phyloP scores from a whole-genome alignment of 2,888 invertebrate species.

The Margaritifera margaritifera region DNA sequence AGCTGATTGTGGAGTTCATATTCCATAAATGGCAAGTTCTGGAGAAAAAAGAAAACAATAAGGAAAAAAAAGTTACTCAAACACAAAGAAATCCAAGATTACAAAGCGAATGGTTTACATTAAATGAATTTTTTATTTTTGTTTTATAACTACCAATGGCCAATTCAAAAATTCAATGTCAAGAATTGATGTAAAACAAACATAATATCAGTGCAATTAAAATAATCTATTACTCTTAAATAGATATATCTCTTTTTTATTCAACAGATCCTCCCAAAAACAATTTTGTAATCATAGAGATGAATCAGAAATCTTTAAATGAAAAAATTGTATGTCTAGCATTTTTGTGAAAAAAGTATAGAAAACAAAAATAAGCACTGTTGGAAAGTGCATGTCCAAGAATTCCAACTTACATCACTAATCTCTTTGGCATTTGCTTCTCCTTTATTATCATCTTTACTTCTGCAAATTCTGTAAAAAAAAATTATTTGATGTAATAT shows the following conservation, averaged over 20 bases:
- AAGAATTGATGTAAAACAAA: too few relatives aligned
- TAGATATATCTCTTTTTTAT: too few relatives aligned
- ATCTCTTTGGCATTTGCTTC: slow-evolving; percentile 88
- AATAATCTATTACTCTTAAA: background rate
- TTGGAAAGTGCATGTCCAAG: background rate
- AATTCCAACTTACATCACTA: slow-evolving; percentile 76
- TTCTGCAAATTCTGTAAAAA: slow-evolving; percentile 76
- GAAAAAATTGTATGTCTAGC: too few relatives aligned
- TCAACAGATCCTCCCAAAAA: too few relatives aligned
- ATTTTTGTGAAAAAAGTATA: background rate
- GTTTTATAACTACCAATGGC: too few relatives aligned
- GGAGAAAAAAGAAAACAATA: slow-evolving; percentile 66
- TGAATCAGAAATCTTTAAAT: too few relatives aligned
- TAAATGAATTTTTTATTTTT: too few relatives aligned
- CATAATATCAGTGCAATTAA: too few relatives aligned
- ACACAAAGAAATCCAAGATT: too few relatives aligned
- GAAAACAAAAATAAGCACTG: background rate
- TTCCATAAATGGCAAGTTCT: slow-evolving; percentile 94
- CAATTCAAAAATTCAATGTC: too few relatives aligned
- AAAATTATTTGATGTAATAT: slow-evolving; percentile 4
- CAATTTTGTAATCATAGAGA: too few relatives aligned
- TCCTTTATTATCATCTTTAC: slow-evolving; percentile 84
- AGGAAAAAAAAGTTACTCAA: background rate
- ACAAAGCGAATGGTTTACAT: too few relatives aligned
- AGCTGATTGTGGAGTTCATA: slow-evolving; percentile 94